A percentile compares a stretch with the other conserved stretches of the same genome.
These are phyloP conservation scores for Huso huso DNA, from an alignment of 2,797 vertebrate species.

Conservation along the genomic window DNA sequence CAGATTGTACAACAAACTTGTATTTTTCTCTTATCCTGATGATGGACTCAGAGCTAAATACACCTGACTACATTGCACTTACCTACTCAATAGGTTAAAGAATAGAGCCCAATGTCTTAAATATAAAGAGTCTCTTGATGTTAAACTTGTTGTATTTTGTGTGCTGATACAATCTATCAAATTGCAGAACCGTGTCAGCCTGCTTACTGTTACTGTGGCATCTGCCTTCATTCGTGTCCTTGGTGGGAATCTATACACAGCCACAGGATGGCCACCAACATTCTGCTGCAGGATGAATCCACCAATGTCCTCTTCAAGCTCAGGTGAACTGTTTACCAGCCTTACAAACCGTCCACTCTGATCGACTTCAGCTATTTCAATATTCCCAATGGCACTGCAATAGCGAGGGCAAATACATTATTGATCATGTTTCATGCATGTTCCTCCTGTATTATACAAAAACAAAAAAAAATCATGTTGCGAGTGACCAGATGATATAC, in stretches of 20 bases:
- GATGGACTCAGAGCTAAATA: too few relatives aligned
- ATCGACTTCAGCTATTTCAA: conserved; percentile 42
- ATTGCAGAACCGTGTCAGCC: too few relatives aligned
- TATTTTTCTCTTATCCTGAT: too few relatives aligned
- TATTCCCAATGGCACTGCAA: conserved; percentile 36
- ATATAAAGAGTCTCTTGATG: too few relatives aligned
- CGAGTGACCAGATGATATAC: too few relatives aligned
- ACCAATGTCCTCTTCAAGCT: conserved; percentile 41
- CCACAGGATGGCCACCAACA: conserved; percentile 23
- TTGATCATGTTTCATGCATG: neutral
- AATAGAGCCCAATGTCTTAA: too few relatives aligned
- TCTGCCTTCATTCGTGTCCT: conserved; percentile 29
- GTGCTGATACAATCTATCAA: too few relatives aligned
- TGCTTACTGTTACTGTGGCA: conserved; percentile 32
- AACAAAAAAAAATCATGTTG: conserved; percentile 19
- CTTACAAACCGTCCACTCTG: conserved; percentile 34
- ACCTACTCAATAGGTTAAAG: too few relatives aligned
- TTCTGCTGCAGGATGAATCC: conserved; percentile 43
- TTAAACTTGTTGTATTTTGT: too few relatives aligned
- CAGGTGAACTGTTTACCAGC: conserved; percentile 29
- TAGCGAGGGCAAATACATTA: conserved; percentile 12
- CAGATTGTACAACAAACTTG: too few relatives aligned
- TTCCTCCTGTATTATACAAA: neutral
- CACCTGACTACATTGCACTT: too few relatives aligned
- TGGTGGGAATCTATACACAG: conserved; percentile 32